Conservation (phyloP, 1,140 invertebrate genomes). For the Hypsibius dujardini region DNA sequence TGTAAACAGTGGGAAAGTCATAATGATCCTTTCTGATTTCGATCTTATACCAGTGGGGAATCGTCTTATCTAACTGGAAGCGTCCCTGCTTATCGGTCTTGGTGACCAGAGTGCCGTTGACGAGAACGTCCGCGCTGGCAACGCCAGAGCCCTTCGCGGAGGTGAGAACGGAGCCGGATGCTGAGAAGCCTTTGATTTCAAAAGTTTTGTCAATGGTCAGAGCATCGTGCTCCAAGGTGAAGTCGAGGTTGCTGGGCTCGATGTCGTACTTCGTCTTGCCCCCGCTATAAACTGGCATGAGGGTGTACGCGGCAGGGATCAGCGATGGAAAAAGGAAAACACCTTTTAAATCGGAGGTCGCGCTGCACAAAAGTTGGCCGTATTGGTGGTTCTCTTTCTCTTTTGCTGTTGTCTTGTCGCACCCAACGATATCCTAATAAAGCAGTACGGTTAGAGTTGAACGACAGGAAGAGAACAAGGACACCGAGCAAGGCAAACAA, state of each 20-base stretch:
- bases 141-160: slow-evolving; percentile 45
- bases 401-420: slow-evolving; percentile 41
- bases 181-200: slow-evolving; percentile 68
- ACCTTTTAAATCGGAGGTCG: slow-evolving; percentile 51
- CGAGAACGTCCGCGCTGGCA: slow-evolving; percentile 45
- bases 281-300: slow-evolving; percentile 47
- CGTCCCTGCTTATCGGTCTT: slow-evolving; percentile 38
- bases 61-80: not conserved
- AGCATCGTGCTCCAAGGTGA: slow-evolving; percentile 52
- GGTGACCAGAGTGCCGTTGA: slow-evolving; percentile 49
- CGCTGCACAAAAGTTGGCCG: slow-evolving; percentile 49
- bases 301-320: slow-evolving; percentile 54
- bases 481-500: too few species aligned
- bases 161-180: slow-evolving; percentile 50
- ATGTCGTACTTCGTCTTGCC: slow-evolving; percentile 56
- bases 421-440: slow-evolving; percentile 34
- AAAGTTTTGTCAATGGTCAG: slow-evolving; percentile 51
- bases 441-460: too few species aligned
- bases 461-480: too few species aligned
- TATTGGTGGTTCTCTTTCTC: slow-evolving; percentile 33
- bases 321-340: slow-evolving; percentile 58
- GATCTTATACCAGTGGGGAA: slow-evolving; percentile 2
- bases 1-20: slow-evolving; percentile 24
- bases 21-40: slow-evolving; percentile 17
- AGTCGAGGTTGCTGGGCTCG: slow-evolving; percentile 46